phyloP scores from a whole-genome alignment of 64 coral and sea anemone genomes.

The Pachyseris speciosa region DNA sequence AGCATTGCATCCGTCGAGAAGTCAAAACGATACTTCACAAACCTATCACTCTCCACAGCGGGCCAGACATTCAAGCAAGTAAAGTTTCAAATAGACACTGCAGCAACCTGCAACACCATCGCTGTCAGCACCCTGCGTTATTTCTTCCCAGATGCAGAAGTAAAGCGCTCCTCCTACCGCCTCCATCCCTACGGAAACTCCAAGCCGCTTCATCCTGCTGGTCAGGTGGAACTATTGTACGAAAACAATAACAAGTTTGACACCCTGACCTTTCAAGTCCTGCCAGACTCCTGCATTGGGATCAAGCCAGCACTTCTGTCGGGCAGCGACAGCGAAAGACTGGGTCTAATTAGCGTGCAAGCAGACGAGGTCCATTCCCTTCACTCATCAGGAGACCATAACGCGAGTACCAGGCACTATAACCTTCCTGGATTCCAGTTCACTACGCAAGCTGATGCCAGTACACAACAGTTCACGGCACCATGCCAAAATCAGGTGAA shows the following conservation, averaged over 20 bases:
- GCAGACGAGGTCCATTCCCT: slow-evolving; percentile 61
- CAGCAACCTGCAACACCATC: slow-evolving; percentile 64
- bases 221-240: slow-evolving; percentile 53
- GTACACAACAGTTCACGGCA: background rate
- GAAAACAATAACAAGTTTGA: slow-evolving; percentile 37
- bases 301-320: slow-evolving; percentile 64
- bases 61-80: slow-evolving; percentile 23
- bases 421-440: slow-evolving; percentile 1
- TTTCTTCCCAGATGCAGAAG: slow-evolving; percentile 3
- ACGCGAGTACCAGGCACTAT: background rate
- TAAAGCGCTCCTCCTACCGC: slow-evolving; percentile 32
- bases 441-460: background rate
- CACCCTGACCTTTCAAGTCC: slow-evolving; percentile 64
- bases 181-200: slow-evolving; percentile 72
- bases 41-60: slow-evolving; percentile 48
- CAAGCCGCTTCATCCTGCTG: slow-evolving; percentile 45
- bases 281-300: slow-evolving; percentile 36
- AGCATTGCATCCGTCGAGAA: background rate
- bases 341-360: slow-evolving; percentile 62
- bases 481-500: background rate
- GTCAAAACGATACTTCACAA: slow-evolving; percentile 41
- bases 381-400: slow-evolving; percentile 3
- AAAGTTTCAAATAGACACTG: slow-evolving; percentile 76
- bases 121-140: slow-evolving; percentile 1
- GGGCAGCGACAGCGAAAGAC: slow-evolving; percentile 54